Percentiles rank a stretch among this genome's conserved stretches.
Conservation (phyloP, 2,888 invertebrate genomes). For the Polietes domitor region DNA sequence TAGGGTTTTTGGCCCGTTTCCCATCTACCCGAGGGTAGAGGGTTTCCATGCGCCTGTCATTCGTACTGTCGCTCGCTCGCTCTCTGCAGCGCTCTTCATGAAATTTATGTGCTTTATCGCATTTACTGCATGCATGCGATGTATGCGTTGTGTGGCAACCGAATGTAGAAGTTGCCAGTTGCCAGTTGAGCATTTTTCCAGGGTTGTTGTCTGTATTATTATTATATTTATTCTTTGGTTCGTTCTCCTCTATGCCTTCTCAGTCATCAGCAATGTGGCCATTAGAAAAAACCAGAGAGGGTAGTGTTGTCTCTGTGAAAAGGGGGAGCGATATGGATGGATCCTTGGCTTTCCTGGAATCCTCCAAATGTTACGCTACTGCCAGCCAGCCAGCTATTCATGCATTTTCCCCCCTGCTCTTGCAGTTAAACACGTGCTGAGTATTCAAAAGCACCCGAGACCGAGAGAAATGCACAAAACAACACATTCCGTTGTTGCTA, state of each 20-base stretch:
- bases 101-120: constrained; percentile 47
- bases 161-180: not conserved
- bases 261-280: not conserved
- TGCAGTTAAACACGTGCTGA: constrained; percentile 10
- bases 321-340: not conserved
- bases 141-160: not conserved
- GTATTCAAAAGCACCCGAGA: not conserved
- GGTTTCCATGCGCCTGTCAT: constrained; percentile 27
- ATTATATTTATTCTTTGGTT: not conserved
- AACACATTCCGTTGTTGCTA: constrained; percentile 3
- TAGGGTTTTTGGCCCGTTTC: not conserved
- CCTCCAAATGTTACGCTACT: not conserved
- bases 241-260: not conserved
- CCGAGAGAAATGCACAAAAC: not conserved
- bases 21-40: not conserved
- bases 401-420: not conserved
- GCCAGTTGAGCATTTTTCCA: not conserved
- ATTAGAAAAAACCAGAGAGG: not conserved
- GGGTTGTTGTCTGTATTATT: not conserved
- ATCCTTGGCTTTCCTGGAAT: not conserved
- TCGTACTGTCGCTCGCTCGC: constrained; percentile 67
- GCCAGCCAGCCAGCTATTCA: not conserved
- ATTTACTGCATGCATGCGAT: constrained; percentile 26
- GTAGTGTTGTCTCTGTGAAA: not conserved
- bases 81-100: constrained; percentile 34